Evolutionary conservation across 1,140 invertebrate genomes (phyloP), one percentile per base, ranked within the genome.

Genomic region (Lordiphosa clarofinis): DNA sequence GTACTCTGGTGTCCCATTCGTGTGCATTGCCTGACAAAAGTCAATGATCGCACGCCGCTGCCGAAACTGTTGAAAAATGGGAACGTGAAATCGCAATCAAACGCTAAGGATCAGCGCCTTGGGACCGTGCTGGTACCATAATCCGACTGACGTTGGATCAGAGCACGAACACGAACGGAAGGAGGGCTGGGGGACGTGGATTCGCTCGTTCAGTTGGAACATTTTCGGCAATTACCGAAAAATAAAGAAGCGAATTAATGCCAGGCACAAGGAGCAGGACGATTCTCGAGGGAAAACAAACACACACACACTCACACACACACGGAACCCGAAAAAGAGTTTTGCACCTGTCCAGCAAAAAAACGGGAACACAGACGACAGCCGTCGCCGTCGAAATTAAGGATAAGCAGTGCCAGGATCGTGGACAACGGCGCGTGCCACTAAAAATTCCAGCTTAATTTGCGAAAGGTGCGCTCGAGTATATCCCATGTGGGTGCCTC

Each of bases 161-260:
- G 76, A 73, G 49, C 74, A 82, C 67, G 60, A 64, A 62, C 50
- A 44, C 21, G 54, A 50, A 46, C 36, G 24, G n/a, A 10, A 38
- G 21, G 9, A 4, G n/a, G 13, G n/a, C 6, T 1, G 35, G 11
- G 53, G 13, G 39, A 37, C 31, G 6, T 19, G 39, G 76, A 82
- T 81, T 81, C 76, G 78, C 62, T 82, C 78, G 59, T 73, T 75
- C 75, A 59, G 9, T 71, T 38, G 76, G 53, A 82, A 82, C 72
- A 82, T 84, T 82, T 82, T 82, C 78, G 78, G 76, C 78, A 82
- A 82, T 82, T 82, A 82, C 78, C 76, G 39, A 82, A 82, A 81
- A 76, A 73, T 73, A 82, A 82, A 82, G 76, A 81, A 81, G 55
- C 71, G 71, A 81, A 75, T 82, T 82, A 82, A 82, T 82, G 76